Evolutionary conservation across 2,113 vertebrate species (phyloP).

Genomic region (Ivindomyrus marchei): DNA sequence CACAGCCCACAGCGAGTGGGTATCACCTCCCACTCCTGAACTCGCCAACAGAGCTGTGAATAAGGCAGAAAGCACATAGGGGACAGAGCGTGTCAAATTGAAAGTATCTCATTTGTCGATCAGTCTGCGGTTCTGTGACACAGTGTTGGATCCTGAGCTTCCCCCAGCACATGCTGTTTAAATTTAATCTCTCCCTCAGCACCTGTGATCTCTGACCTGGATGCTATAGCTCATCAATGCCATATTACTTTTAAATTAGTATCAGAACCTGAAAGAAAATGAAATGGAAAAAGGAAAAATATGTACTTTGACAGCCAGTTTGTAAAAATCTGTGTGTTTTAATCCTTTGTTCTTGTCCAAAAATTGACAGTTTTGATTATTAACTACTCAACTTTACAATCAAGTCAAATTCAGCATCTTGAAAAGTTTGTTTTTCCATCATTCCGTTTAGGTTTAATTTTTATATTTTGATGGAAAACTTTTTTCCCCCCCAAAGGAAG

Average conservation of each 20-base stretch:
- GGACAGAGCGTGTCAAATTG: not conserved
- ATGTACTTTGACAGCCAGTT: not conserved
- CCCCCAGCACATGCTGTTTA: not conserved
- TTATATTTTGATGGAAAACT: not conserved
- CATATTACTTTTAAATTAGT: not conserved
- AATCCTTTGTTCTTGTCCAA: not conserved
- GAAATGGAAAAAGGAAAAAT: not conserved
- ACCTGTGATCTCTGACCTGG: not conserved
- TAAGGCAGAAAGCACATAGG: not conserved
- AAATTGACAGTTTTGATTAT: not conserved
- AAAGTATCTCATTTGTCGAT: slow-evolving; percentile 5
- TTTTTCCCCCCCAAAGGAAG: not conserved
- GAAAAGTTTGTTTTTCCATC: not conserved
- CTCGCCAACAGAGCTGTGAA: not conserved
- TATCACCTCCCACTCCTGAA: not conserved
- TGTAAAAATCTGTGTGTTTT: not conserved
- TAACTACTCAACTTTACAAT: not conserved
- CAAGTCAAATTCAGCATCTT: not conserved
- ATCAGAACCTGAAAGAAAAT: not conserved
- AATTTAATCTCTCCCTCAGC: not conserved
- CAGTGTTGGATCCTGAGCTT: not conserved
- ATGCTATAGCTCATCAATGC: not conserved
- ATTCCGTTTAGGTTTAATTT: not conserved
- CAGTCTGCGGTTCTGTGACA: not conserved
- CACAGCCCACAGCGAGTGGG: not conserved